These are phyloP conservation scores for Danionella cerebrum DNA, from an alignment of 2,113 vertebrate genomes.

Conservation along the genomic window DNA sequence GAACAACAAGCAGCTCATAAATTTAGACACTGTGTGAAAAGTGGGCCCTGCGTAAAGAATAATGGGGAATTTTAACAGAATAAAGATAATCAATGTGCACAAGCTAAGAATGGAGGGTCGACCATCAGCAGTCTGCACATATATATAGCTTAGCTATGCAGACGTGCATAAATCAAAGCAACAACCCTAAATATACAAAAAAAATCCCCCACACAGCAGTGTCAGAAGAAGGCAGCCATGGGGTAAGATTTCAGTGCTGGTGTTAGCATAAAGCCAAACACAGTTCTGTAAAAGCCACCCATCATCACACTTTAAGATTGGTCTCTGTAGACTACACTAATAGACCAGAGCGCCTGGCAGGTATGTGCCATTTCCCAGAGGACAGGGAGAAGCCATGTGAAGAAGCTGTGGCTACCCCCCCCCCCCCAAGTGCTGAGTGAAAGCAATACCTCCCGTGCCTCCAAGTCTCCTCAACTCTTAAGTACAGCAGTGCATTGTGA, in stretches of 20 bases:
- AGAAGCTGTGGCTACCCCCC: slow-evolving; percentile 1
- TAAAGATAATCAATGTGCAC: background rate
- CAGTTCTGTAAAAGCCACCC: background rate
- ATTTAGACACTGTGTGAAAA: too few species aligned
- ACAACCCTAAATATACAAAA: slow-evolving; percentile 9
- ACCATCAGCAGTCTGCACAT: slow-evolving; percentile 19
- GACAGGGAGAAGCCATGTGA: slow-evolving; percentile 12
- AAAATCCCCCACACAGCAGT: background rate
- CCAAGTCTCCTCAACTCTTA: background rate
- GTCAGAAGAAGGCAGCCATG: background rate
- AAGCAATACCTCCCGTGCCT: slow-evolving; percentile 17
- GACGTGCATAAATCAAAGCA: slow-evolving; percentile 20
- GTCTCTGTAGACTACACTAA: slow-evolving; percentile 16
- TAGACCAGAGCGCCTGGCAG: slow-evolving; percentile 19
- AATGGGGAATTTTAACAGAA: background rate
- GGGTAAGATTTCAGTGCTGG: background rate
- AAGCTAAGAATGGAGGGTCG: background rate
- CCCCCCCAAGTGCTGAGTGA: background rate
- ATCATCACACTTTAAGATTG: slow-evolving; percentile 25
- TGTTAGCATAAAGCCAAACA: background rate
- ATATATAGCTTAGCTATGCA: slow-evolving; percentile 20
- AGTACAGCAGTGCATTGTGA: background rate
- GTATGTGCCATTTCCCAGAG: slow-evolving; percentile 15
- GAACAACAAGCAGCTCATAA: too few species aligned
- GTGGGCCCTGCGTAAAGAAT: too few species aligned